A percentile compares a stretch with the other conserved stretches of the same genome.
Conservation (phyloP, 2,888 invertebrate genomes). For the Dascillus cervinus region DNA sequence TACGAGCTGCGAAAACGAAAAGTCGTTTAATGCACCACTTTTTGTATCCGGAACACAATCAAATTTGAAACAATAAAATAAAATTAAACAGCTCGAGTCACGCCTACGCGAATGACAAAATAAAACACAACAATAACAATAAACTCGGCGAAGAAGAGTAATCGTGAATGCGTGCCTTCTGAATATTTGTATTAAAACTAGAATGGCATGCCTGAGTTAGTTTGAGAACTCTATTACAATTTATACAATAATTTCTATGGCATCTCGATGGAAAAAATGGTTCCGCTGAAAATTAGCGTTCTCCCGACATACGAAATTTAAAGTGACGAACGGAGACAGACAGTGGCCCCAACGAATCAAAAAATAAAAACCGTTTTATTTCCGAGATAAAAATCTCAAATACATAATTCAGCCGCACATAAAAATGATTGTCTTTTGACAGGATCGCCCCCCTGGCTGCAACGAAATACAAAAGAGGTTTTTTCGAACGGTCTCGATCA, state of each 20-base stretch:
- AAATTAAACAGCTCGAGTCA: neutral
- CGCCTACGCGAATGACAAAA: neutral
- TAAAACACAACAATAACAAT: slow-evolving; percentile 7
- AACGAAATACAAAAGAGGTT: slow-evolving; percentile 3
- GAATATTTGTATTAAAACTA: slow-evolving; percentile 10
- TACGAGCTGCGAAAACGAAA: too few species aligned
- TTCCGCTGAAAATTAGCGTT: neutral
- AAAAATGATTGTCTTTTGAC: slow-evolving; percentile 20
- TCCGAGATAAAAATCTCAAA: slow-evolving; percentile 24
- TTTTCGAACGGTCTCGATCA: too few species aligned
- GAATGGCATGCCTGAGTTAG: slow-evolving; percentile 10
- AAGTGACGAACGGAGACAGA: slow-evolving; percentile 2
- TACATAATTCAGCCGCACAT: slow-evolving; percentile 21
- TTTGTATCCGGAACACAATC: too few species aligned
- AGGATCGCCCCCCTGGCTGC: slow-evolving; percentile 8
- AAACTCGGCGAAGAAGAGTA: slow-evolving; percentile 8
- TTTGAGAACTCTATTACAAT: slow-evolving; percentile 17
- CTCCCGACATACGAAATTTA: too few species aligned
- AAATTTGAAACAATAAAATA: neutral
- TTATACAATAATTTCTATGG: slow-evolving; percentile 6
- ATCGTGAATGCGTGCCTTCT: slow-evolving; percentile 10
- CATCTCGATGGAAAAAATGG: neutral
- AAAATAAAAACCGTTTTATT: slow-evolving; percentile 16
- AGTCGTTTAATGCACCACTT: too few species aligned
- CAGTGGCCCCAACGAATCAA: slow-evolving; percentile 6